Evolutionary conservation across 2,888 invertebrate genomes (phyloP).

Genomic region (Campoplex capitator): DNA sequence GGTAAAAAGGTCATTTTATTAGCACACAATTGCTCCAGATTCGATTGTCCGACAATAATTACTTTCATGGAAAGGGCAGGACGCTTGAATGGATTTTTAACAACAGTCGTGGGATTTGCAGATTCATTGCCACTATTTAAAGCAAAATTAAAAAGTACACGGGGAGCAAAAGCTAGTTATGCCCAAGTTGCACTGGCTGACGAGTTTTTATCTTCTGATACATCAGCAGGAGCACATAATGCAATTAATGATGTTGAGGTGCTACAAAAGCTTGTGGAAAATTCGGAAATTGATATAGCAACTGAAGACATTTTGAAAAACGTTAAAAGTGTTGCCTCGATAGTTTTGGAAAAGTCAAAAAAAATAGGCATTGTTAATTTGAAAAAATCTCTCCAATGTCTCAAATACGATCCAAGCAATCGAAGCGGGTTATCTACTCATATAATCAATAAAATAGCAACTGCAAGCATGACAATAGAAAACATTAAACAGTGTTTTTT

Average conservation of each 20-base stretch:
- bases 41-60: conserved; percentile 43
- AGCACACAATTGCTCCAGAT: conserved; percentile 54
- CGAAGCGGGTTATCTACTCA: conserved; percentile 28
- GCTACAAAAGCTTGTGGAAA: conserved; percentile 37
- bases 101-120: conserved; percentile 39
- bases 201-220: conserved; percentile 23
- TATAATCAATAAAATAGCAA: conserved; percentile 55
- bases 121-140: conserved; percentile 47
- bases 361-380: no score
- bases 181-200: conserved; percentile 40
- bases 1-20: conserved; percentile 33
- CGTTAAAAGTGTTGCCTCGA: conserved; percentile 14
- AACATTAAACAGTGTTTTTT: conserved; percentile 20
- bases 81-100: conserved; percentile 10
- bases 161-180: conserved; percentile 41
- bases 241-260: conserved; percentile 42
- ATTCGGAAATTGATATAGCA: conserved; percentile 36
- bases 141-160: conserved; percentile 34
- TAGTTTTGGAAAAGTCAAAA: no score
- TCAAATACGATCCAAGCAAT: conserved; percentile 22
- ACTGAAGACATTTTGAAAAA: conserved; percentile 32
- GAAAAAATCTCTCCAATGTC: no score
- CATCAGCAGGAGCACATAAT: conserved; percentile 43
- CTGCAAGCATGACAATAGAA: conserved; percentile 39
- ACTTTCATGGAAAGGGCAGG: conserved; percentile 12